These are phyloP conservation scores for Chrysochloris asiatica DNA, from an alignment of 2,113 vertebrate species.

Conservation along the genomic window DNA sequence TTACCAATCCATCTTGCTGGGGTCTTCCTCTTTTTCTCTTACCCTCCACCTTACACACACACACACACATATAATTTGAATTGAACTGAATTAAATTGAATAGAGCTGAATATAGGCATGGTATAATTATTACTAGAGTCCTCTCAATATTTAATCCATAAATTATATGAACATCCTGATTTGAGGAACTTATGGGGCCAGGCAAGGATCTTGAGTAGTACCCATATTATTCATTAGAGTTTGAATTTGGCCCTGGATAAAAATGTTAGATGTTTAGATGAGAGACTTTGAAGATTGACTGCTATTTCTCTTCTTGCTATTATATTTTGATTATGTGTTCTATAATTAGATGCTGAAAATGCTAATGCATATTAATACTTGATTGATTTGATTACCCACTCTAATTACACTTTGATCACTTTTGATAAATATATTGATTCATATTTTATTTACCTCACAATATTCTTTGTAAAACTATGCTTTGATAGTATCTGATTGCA, in stretches of 20 bases:
- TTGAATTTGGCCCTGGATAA: constrained; percentile 17
- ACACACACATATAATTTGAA: not conserved
- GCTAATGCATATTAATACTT: constrained; percentile 72
- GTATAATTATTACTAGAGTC: not conserved
- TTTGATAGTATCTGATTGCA: constrained; percentile 74
- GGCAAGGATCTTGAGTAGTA: not conserved
- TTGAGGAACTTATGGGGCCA: not conserved
- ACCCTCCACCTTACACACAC: too few species aligned
- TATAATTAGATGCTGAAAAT: constrained; percentile 75
- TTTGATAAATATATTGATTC: constrained; percentile 77
- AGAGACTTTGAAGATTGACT: constrained; percentile 56
- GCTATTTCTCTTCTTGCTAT: constrained; percentile 28
- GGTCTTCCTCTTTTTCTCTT: too few species aligned
- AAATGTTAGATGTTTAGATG: constrained; percentile 46
- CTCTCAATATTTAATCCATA: constrained; percentile 11
- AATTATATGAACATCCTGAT: not conserved
- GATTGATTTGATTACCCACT: constrained; percentile 72
- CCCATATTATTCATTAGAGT: not conserved
- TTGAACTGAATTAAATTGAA: not conserved
- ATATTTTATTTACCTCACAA: constrained; percentile 66
- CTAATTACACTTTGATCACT: constrained; percentile 75
- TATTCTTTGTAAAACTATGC: constrained; percentile 69
- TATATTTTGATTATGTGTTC: constrained; percentile 70
- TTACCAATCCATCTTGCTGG: too few species aligned
- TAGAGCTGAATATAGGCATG: not conserved